phyloP scores from a whole-genome alignment of 2,888 invertebrate species.

The Corbicula japonica region DNA sequence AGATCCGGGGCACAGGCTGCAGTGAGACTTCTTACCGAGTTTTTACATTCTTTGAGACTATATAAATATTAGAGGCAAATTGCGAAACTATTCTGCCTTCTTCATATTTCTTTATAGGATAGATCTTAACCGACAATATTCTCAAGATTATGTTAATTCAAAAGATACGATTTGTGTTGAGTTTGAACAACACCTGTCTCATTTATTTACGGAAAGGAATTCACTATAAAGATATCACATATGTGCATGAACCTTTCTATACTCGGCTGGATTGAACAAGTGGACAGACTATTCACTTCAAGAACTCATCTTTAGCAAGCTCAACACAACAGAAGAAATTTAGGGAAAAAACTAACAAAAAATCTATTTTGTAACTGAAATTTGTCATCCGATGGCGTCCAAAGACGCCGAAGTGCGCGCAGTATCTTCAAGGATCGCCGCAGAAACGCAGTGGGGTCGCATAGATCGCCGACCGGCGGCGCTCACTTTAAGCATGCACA shows the following conservation, averaged over 20 bases:
- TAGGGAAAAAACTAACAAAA: constrained; percentile 25
- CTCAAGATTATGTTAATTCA: constrained; percentile 25
- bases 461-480: no score
- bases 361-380: constrained; percentile 26
- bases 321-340: constrained; percentile 2
- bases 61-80: no score
- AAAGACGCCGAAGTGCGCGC: no score
- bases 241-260: constrained; percentile 19
- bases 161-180: constrained; percentile 29
- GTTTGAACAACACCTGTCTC: constrained; percentile 29
- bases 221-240: constrained; percentile 10
- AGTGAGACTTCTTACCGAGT: constrained; percentile 3
- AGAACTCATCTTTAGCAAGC: background rate
- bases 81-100: no score
- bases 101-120: no score
- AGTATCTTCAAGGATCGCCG: no score
- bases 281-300: constrained; percentile 22
- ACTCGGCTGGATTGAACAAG: constrained; percentile 36
- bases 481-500: no score
- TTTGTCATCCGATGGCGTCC: no score
- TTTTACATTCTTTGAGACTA: constrained; percentile 7
- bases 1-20: no score
- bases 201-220: constrained; percentile 24
- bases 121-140: no score
- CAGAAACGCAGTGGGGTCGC: no score